A percentile compares a stretch with the other conserved stretches of the same genome.
phyloP scores from a whole-genome alignment of 2,888 invertebrate species.

The Plagiodera versicolora region DNA sequence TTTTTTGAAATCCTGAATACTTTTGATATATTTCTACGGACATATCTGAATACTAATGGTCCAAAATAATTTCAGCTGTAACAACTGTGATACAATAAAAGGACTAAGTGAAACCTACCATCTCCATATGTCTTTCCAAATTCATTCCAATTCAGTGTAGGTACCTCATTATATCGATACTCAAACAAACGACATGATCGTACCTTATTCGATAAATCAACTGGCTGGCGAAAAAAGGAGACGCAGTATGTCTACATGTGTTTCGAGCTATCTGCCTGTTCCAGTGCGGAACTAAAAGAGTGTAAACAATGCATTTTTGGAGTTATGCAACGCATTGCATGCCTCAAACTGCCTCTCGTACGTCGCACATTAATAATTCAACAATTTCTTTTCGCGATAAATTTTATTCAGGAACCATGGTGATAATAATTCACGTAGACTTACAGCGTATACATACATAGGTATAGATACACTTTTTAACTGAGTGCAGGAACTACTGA shows the following conservation, averaged over 20 bases:
- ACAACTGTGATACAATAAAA: too few relatives aligned
- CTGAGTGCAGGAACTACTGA: too few relatives aligned
- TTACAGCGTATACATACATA: constrained; percentile 1
- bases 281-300: constrained; percentile 23
- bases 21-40: too few relatives aligned
- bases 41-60: too few relatives aligned
- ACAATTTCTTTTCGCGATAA: constrained; percentile 35
- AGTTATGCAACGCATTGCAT: constrained; percentile 35
- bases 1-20: too few relatives aligned
- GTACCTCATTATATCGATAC: not conserved
- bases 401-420: constrained; percentile 33
- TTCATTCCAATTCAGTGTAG: too few relatives aligned
- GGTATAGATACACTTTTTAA: not conserved
- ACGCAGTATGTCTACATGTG: constrained; percentile 22
- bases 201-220: constrained; percentile 13
- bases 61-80: too few relatives aligned
- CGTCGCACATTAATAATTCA: constrained; percentile 36
- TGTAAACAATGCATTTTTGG: constrained; percentile 25
- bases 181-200: not conserved
- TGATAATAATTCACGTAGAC: constrained; percentile 29
- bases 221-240: constrained; percentile 2
- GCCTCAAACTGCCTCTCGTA: constrained; percentile 28
- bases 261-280: constrained; percentile 16
- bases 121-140: too few relatives aligned
- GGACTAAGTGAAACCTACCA: too few relatives aligned